A percentile compares a stretch with the other conserved stretches of the same genome.
Conservation (phyloP, 2,113 vertebrate genomes). For the Gallinago paraguaiae region DNA sequence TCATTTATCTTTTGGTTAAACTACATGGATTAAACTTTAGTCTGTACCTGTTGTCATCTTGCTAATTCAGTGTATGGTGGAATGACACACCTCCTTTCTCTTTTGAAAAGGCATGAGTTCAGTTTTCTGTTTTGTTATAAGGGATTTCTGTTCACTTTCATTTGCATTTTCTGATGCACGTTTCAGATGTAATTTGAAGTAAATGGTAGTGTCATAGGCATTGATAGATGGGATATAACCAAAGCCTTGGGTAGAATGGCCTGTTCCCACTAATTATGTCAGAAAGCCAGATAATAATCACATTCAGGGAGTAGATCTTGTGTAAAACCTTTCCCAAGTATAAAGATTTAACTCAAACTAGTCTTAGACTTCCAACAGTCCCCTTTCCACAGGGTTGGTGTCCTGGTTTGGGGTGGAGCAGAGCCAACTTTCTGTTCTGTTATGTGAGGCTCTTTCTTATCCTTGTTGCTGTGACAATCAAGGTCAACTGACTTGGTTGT, state of each 20-base stretch:
- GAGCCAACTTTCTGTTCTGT: too few species aligned
- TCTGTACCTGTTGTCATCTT: neutral
- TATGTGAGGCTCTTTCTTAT: too few species aligned
- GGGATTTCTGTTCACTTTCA: neutral
- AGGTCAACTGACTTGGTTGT: too few species aligned
- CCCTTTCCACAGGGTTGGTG: neutral
- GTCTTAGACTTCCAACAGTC: neutral
- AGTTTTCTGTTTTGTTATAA: neutral
- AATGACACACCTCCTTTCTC: neutral
- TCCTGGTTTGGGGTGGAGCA: too few species aligned
- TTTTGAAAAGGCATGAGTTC: neutral
- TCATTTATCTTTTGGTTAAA: neutral
- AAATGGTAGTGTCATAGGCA: neutral
- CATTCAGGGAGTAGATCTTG: neutral
- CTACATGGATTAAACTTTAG: neutral
- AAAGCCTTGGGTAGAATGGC: neutral
- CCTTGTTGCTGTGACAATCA: too few species aligned
- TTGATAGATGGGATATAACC: neutral
- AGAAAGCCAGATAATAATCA: neutral
- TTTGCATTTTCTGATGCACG: rapidly evolving
- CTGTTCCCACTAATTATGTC: neutral
- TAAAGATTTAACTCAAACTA: neutral
- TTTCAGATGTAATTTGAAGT: neutral
- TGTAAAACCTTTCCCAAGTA: neutral
- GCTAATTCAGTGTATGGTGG: neutral